phyloP scores from a whole-genome alignment of 2,888 invertebrate genomes.

The Polymixis flavicincta region DNA sequence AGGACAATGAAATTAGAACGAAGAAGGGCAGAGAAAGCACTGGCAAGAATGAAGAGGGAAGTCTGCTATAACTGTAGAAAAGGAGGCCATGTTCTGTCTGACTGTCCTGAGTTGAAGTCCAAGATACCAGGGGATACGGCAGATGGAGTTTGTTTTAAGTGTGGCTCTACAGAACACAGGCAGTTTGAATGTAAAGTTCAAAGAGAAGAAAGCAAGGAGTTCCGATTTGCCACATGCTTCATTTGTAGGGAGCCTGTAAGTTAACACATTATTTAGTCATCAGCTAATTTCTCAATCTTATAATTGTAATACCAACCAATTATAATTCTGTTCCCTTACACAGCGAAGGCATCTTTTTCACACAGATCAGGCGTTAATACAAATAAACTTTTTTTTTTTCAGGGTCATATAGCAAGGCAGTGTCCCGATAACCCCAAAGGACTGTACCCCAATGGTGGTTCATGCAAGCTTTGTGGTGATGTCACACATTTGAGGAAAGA shows the following conservation, averaged over 20 bases:
- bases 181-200: slow-evolving; percentile 94
- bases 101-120: slow-evolving; percentile 93
- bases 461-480: slow-evolving; percentile 96
- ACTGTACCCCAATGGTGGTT: slow-evolving; percentile 95
- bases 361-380: not conserved
- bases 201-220: slow-evolving; percentile 90
- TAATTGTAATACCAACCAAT: not conserved
- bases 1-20: slow-evolving; percentile 93
- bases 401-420: slow-evolving; percentile 96
- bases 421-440: slow-evolving; percentile 97
- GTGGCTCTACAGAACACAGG: slow-evolving; percentile 96
- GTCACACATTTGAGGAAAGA: slow-evolving; percentile 96
- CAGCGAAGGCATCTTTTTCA: not conserved
- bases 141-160: slow-evolving; percentile 96
- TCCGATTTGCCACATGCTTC: slow-evolving; percentile 96
- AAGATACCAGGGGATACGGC: slow-evolving; percentile 88
- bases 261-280: slow-evolving; percentile 45
- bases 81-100: slow-evolving; percentile 95
- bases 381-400: slow-evolving; percentile 56
- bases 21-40: slow-evolving; percentile 93
- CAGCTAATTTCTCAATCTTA: not conserved
- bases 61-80: slow-evolving; percentile 95
- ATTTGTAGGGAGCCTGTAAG: slow-evolving; percentile 94
- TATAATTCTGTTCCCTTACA: not conserved
- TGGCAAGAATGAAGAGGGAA: slow-evolving; percentile 92